These are phyloP conservation scores for Drosophila nigricruria DNA, from an alignment of 2,888 invertebrate species.

Conservation along the genomic window DNA sequence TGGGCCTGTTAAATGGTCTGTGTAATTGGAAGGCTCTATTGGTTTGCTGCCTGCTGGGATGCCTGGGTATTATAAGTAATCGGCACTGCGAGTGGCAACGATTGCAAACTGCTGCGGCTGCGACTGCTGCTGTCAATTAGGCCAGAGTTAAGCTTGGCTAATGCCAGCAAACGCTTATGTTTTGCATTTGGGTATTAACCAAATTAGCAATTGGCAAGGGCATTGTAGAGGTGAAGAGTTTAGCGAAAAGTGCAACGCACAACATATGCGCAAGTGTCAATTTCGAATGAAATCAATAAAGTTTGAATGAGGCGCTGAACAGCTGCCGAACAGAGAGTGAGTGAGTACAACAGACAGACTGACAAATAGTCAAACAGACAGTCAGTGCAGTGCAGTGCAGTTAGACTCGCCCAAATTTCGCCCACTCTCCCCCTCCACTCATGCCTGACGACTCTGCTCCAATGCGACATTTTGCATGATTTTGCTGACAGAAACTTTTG, in stretches of 20 bases:
- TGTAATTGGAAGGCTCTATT: slow-evolving; percentile 51
- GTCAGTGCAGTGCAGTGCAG: not conserved
- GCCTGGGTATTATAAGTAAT: slow-evolving; percentile 8
- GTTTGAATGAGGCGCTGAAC: slow-evolving; percentile 52
- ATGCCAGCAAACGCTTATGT: slow-evolving; percentile 5
- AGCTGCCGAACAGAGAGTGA: not conserved
- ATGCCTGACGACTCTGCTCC: slow-evolving; percentile 14
- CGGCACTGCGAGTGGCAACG: not conserved
- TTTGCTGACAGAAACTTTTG: slow-evolving; percentile 76
- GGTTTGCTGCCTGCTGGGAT: slow-evolving; percentile 15
- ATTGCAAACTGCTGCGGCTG: not conserved
- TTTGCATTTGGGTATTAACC: slow-evolving; percentile 4
- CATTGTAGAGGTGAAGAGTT: not conserved
- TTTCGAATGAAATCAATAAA: slow-evolving; percentile 60
- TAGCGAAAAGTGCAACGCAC: slow-evolving; percentile 38
- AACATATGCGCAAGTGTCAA: slow-evolving; percentile 56
- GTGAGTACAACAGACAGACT: not conserved
- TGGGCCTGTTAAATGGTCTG: slow-evolving; percentile 61
- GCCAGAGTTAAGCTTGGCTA: not conserved
- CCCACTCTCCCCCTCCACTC: not conserved
- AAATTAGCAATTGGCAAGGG: slow-evolving; percentile 15
- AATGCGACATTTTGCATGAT: slow-evolving; percentile 70
- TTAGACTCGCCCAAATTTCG: not conserved
- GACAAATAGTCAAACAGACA: slow-evolving; percentile 1
- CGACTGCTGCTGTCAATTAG: slow-evolving; percentile 2